Evolutionary conservation across 2,888 invertebrate species (phyloP), one percentile per base, ranked within the genome.

Genomic region (Thera britannica): DNA sequence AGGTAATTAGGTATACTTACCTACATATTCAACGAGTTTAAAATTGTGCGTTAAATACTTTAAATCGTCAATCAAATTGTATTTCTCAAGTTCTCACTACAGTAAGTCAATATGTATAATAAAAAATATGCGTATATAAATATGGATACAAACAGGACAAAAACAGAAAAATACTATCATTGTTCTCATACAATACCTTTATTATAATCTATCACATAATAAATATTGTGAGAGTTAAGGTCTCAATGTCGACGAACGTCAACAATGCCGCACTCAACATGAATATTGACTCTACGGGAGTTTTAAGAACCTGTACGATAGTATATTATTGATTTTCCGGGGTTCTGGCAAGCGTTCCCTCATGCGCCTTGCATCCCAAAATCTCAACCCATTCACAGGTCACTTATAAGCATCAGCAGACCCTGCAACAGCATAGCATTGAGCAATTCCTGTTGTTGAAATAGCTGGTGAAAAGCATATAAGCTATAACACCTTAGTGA

Each of bases 321-420:
- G 62, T 54, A 61, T 59, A 67, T 79, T 87, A 89, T 88, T 77
- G 91, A 90, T 91, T 86, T 77, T 79, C 77, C 73, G 73, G 77
- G 74, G 79, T 83, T 81, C 85, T 90, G 88, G 90, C 89, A 89
- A 66, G 72, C 79, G 79, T 77, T 84, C 81, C 85, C 84, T 84
- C 87, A 87, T 89, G 89, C 89, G 86, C 83, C 54, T 66, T 70
- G 70, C 65, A 78, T 75, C 79, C 75, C 79, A 83, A 82, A 83
- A 84, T 76, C 78, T 72, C 75, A 71, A 77, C 78, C 72, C 75
- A 71, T 70, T 72, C 74, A 71, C 61, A 75, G 62, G 65, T 72
- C 64, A 68, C 62, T 71, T 23, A 9, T 64, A 58, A 38, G 62
- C 58, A 66, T 49, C 35, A 52, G 48, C 62, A 9, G 44, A 9